Evolutionary conservation across 2,888 invertebrate genomes (phyloP).

Genomic region (Orthosia incerta): DNA sequence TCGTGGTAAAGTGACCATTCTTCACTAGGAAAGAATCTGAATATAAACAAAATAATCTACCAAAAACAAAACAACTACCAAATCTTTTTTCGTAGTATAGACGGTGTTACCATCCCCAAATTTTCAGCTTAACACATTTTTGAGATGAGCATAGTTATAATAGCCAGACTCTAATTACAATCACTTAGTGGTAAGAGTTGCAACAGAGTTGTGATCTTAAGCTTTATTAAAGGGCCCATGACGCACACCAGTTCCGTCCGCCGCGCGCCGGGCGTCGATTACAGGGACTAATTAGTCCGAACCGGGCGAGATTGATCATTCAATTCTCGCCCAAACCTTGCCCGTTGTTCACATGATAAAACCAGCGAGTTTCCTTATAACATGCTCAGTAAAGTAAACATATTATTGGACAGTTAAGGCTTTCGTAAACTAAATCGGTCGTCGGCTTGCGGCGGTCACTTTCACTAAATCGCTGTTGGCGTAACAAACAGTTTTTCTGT

Average conservation of each 20-base stretch:
- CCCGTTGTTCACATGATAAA: constrained; percentile 50
- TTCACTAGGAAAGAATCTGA: too few species aligned
- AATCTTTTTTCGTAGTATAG: too few species aligned
- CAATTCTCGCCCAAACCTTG: constrained; percentile 57
- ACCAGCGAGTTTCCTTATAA: constrained; percentile 22
- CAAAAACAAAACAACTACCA: too few species aligned
- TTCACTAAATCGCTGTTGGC: constrained; percentile 81
- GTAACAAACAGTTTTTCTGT: constrained; percentile 82
- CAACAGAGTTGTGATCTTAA: constrained; percentile 38
- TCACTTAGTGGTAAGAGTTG: constrained; percentile 61
- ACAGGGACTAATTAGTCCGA: constrained; percentile 50
- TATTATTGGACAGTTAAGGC: constrained; percentile 66
- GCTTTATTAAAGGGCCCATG: constrained; percentile 55
- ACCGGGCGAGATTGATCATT: constrained; percentile 58
- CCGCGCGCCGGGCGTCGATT: constrained; percentile 31
- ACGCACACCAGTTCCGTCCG: constrained; percentile 59
- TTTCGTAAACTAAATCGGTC: constrained; percentile 76
- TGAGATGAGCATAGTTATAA: too few species aligned
- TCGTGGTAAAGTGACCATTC: too few species aligned
- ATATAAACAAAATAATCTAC: too few species aligned
- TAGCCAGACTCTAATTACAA: constrained; percentile 53
- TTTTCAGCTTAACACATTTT: too few species aligned
- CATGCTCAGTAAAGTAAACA: constrained; percentile 57
- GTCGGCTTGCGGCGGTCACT: constrained; percentile 71
- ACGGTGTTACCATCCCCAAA: too few species aligned